Evolutionary conservation across 1,140 invertebrate genomes (phyloP).

Genomic region (Catajapyx aquilonaris): DNA sequence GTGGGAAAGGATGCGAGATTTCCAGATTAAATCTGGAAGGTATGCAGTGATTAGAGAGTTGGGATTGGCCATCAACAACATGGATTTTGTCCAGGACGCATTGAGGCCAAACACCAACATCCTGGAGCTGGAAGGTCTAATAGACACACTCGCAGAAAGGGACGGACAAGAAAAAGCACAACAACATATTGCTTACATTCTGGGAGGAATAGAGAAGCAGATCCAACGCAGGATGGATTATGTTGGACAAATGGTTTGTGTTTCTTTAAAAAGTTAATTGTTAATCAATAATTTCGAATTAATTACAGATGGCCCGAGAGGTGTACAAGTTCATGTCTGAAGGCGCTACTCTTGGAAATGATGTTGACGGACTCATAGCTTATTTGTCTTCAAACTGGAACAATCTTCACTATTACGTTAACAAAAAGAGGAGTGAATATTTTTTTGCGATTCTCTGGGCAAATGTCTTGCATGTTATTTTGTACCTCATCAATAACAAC

Average conservation of each 20-base stretch:
- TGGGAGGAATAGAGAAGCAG: slow-evolving; percentile 68
- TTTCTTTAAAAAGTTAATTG: slow-evolving; percentile 1
- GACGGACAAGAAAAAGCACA: slow-evolving; percentile 50
- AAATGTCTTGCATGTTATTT: slow-evolving; percentile 42
- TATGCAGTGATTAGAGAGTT: slow-evolving; percentile 75
- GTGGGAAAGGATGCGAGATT: slow-evolving; percentile 42
- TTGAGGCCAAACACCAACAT: slow-evolving; percentile 62
- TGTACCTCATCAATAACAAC: slow-evolving; percentile 46
- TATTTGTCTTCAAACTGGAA: slow-evolving; percentile 55
- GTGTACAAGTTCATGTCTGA: slow-evolving; percentile 51
- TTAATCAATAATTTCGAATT: background rate
- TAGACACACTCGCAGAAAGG: slow-evolving; percentile 48
- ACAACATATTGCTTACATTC: slow-evolving; percentile 63
- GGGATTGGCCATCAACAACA: slow-evolving; percentile 91
- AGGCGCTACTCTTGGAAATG: slow-evolving; percentile 54
- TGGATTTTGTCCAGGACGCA: slow-evolving; percentile 74
- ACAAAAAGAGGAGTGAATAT: slow-evolving; percentile 55
- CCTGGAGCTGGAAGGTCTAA: slow-evolving; percentile 51
- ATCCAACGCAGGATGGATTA: slow-evolving; percentile 58
- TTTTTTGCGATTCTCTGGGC: slow-evolving; percentile 58
- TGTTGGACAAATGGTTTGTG: slow-evolving; percentile 49
- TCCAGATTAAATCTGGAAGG: slow-evolving; percentile 26
- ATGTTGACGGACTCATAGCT: slow-evolving; percentile 51
- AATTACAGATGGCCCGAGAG: slow-evolving; percentile 42
- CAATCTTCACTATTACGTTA: slow-evolving; percentile 46